Base-by-base conservation (phyloP, 2,888 invertebrate genomes). In the Dascillus cervinus region DNA sequence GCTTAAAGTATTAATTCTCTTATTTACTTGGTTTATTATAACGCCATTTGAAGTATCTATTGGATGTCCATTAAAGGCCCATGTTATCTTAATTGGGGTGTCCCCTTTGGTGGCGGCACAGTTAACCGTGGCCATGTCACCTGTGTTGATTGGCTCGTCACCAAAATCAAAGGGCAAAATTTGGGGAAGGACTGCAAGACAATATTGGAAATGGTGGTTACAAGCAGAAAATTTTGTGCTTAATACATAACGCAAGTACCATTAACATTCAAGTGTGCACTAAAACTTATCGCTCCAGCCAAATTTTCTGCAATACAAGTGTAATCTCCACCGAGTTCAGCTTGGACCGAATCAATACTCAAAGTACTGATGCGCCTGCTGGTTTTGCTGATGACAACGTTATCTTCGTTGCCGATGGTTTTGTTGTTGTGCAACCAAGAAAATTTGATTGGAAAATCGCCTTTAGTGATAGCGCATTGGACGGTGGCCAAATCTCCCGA, bases 291-390 rank as follows among this genome's bases (percentile, higher is more conserved):
- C 48, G 68, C 70, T 44, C 85, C 86, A 24, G 82, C 85, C 53
- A 64, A 67, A 64, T 86, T 86, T 46, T 69, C 72, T 8, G 83
- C 86, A 32, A 76, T 72, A 58, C 87, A 87, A 22, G 82, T 82
- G 55, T 84, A 87, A 54, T 77, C 72, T 36, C 86, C 86, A 43
- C 78, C 75, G 58, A 86, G 83, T 32, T 72, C 70, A 46, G 76
- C 79, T 52, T 75, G 75, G 43, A 81, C 82, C 37, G 75, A 71
- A 49, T 81, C 79, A 53, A 86, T 78, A 58, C 72, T 79, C 56
- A 76, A 70, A 46, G 72, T 72, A 53, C 79, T 81, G 47, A 79
- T 75, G 56, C 73, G 64, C 32, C 71, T 62, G 26, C 70, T 60
- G 46, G 66, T 57, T 24, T 61, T 55, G 17, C 63, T 59, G n/a